Evolutionary conservation across 1,140 invertebrate genomes (phyloP).

Genomic region (Nylanderia fulva): DNA sequence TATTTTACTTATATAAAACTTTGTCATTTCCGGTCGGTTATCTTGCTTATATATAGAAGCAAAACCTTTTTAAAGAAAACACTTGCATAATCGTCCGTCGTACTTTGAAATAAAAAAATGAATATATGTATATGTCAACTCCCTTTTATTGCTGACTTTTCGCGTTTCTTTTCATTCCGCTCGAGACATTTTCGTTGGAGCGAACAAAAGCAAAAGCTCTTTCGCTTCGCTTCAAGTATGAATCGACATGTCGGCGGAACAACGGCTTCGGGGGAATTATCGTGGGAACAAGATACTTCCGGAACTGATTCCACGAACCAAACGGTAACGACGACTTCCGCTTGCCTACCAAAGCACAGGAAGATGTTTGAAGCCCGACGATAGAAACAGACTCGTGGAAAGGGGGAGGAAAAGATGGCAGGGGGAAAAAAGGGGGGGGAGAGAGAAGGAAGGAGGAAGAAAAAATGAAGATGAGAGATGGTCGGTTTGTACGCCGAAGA

Average conservation of each 20-base stretch:
- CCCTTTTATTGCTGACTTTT: background rate
- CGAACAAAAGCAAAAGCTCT: conserved; percentile 36
- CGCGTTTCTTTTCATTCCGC: background rate
- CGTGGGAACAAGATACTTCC: conserved; percentile 76
- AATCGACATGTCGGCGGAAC: conserved; percentile 37
- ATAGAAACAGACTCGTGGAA: conserved; percentile 37
- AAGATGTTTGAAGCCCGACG: conserved; percentile 58
- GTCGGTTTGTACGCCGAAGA: conserved; percentile 66
- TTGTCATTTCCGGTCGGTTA: background rate
- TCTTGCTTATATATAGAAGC: background rate
- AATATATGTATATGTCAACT: too few species aligned
- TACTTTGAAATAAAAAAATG: background rate
- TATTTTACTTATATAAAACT: background rate
- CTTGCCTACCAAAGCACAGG: conserved; percentile 65
- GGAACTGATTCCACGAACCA: conserved; percentile 74
- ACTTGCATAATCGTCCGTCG: background rate
- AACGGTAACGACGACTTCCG: conserved; percentile 78
- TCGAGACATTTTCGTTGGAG: background rate
- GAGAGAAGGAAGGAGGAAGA: conserved; percentile 31
- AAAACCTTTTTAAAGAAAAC: background rate
- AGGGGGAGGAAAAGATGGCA: background rate
- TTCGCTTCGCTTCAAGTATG: conserved; percentile 15
- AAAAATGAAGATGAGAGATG: conserved; percentile 59
- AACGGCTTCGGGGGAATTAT: conserved; percentile 64
- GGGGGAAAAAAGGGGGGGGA: background rate